Percentiles rank a stretch among this genome's conserved stretches.
phyloP scores from a whole-genome alignment of 1,140 invertebrate genomes.

The Monomorium pharaonis region DNA sequence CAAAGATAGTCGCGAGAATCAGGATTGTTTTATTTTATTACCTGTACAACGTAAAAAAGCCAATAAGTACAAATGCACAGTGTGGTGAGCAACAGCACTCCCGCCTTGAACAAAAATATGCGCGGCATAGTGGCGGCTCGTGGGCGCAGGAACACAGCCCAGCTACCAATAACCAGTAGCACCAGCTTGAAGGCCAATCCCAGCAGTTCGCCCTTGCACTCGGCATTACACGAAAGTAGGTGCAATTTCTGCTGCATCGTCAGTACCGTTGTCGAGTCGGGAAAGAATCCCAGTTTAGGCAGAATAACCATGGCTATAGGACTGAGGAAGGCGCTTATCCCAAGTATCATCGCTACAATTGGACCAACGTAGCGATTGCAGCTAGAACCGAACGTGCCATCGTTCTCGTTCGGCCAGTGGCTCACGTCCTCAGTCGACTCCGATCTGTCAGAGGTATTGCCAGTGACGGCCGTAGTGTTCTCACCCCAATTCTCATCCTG shows the following conservation, averaged over 20 bases:
- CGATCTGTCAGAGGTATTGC: slow-evolving; percentile 97
- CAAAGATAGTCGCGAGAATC: slow-evolving; percentile 28
- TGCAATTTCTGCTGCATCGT: slow-evolving; percentile 87
- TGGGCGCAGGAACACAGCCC: slow-evolving; percentile 93
- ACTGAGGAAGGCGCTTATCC: slow-evolving; percentile 94
- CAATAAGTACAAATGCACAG: slow-evolving; percentile 98
- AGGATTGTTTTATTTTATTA: slow-evolving; percentile 72
- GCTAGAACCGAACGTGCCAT: slow-evolving; percentile 89
- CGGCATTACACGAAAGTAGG: slow-evolving; percentile 91
- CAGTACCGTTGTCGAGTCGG: slow-evolving; percentile 85
- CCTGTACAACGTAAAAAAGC: slow-evolving; percentile 97
- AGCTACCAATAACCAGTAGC: slow-evolving; percentile 95
- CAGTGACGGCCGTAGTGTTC: slow-evolving; percentile 98
- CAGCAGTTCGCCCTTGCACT: slow-evolving; percentile 95
- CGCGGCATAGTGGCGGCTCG: slow-evolving; percentile 95
- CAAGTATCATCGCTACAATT: slow-evolving; percentile 91
- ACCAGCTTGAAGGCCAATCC: slow-evolving; percentile 96
- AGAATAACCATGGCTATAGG: slow-evolving; percentile 97
- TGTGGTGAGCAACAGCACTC: slow-evolving; percentile 95
- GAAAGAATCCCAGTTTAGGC: slow-evolving; percentile 94
- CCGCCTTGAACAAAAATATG: slow-evolving; percentile 95
- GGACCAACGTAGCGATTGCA: slow-evolving; percentile 93
- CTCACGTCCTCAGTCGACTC: slow-evolving; percentile 96
- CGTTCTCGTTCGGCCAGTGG: slow-evolving; percentile 91
- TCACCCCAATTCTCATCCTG: slow-evolving; percentile 99